Percentiles rank a stretch among this genome's conserved stretches.
These are phyloP conservation scores for Lytechinus pictus DNA, from an alignment of 35 echinoderm and acorn worm species.

Conservation along the genomic window DNA sequence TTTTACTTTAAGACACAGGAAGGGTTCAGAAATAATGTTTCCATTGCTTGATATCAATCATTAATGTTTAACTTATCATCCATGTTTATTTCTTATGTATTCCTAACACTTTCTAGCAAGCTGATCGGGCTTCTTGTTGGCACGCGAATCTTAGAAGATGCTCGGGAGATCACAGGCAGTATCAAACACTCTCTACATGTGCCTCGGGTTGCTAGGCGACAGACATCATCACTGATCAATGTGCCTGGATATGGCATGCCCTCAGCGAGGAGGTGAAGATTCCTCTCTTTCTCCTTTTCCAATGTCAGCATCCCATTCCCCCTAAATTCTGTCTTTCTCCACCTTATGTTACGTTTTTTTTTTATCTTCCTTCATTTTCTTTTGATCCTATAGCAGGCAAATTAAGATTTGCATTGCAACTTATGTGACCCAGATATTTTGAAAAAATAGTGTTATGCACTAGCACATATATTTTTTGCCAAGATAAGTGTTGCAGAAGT, in stretches of 20 bases:
- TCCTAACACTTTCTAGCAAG: constrained; percentile 64
- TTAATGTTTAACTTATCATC: background rate
- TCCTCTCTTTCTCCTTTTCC: background rate
- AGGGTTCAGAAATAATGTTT: background rate
- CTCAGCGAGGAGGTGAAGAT: constrained; percentile 64
- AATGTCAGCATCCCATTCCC: too few relatives aligned
- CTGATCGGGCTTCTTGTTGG: constrained; percentile 82
- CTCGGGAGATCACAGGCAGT: constrained; percentile 87
- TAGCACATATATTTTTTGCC: too few relatives aligned
- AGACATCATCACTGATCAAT: constrained; percentile 61
- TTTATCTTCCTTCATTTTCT: background rate
- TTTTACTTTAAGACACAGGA: background rate
- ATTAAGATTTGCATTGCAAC: too few relatives aligned
- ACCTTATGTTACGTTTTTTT: background rate
- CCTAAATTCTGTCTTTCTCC: background rate
- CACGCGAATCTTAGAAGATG: constrained; percentile 89
- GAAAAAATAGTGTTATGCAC: too few relatives aligned
- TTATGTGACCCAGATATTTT: too few relatives aligned
- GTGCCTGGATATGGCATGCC: constrained; percentile 68
- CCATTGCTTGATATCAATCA: background rate
- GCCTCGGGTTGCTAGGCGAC: constrained; percentile 72
- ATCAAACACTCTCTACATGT: constrained; percentile 79
- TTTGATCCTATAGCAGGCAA: too few relatives aligned
- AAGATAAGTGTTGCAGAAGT: too few relatives aligned
- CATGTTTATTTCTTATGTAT: background rate